Evolutionary conservation across 2,797 vertebrate species (phyloP).

Genomic region (Catostomus latipinnis): DNA sequence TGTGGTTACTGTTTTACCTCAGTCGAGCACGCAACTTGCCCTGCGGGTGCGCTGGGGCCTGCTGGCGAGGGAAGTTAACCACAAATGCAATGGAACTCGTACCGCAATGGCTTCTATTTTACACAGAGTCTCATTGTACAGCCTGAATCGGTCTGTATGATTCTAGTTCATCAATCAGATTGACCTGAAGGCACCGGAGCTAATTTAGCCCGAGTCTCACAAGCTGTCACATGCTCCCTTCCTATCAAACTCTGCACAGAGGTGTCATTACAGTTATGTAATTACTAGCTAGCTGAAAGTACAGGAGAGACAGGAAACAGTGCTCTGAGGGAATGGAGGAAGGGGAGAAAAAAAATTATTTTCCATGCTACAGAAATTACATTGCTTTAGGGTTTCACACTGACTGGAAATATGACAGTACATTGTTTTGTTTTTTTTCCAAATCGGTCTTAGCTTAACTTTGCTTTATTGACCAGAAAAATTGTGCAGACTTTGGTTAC

Average conservation of each 20-base stretch:
- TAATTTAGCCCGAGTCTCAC: constrained; percentile 40
- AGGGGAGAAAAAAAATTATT: constrained; percentile 26
- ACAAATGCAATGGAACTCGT: neutral
- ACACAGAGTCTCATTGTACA: constrained; percentile 32
- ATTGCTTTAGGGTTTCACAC: constrained; percentile 19
- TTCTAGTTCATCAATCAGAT: constrained; percentile 25
- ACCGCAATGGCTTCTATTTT: constrained; percentile 1
- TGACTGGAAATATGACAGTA: constrained; percentile 43
- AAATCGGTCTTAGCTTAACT: constrained; percentile 4
- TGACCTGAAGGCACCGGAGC: constrained; percentile 6
- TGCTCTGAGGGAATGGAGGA: constrained; percentile 15
- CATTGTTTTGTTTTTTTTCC: neutral
- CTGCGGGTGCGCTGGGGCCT: neutral
- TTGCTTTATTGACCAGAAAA: constrained; percentile 13
- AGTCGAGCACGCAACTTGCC: neutral
- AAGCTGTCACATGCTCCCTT: constrained; percentile 47
- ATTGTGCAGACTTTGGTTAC: neutral
- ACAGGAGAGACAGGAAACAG: constrained; percentile 33
- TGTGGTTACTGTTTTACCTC: constrained; percentile 24
- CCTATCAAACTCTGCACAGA: constrained; percentile 29
- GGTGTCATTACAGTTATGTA: constrained; percentile 50
- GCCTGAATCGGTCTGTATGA: constrained; percentile 1
- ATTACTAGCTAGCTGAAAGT: constrained; percentile 53
- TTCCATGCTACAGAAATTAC: constrained; percentile 29
- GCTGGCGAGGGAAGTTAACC: neutral